A percentile compares a stretch with the other conserved stretches of the same genome.
Evolutionary conservation across 2,888 invertebrate genomes (phyloP).

Genomic region (Heliconius aoede): DNA sequence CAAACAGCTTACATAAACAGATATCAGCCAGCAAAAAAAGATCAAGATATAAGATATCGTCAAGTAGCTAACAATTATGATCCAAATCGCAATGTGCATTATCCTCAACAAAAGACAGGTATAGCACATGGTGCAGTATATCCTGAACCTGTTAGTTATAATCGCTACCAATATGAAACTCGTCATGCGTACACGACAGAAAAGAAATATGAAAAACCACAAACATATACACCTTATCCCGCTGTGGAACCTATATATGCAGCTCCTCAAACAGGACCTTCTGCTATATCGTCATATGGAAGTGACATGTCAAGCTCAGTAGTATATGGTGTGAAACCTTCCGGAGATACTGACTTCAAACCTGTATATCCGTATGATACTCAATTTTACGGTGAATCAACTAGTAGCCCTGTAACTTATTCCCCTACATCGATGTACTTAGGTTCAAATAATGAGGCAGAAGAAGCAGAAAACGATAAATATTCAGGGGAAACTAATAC

Average conservation of each 20-base stretch:
- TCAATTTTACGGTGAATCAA: slow-evolving; percentile 73
- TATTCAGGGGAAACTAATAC: slow-evolving; percentile 62
- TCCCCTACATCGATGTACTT: slow-evolving; percentile 78
- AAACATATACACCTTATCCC: slow-evolving; percentile 66
- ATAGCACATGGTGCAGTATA: slow-evolving; percentile 79
- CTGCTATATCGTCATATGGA: slow-evolving; percentile 67
- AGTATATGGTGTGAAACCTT: slow-evolving; percentile 76
- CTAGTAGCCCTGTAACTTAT: slow-evolving; percentile 70
- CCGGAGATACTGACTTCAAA: slow-evolving; percentile 74
- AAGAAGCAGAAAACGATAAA: slow-evolving; percentile 65
- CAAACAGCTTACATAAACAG: slow-evolving; percentile 73
- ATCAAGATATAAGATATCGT: slow-evolving; percentile 77
- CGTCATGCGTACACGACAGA: slow-evolving; percentile 75
- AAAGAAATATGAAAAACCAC: slow-evolving; percentile 69
- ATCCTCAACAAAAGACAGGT: slow-evolving; percentile 79
- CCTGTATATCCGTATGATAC: slow-evolving; percentile 78
- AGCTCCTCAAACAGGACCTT: slow-evolving; percentile 70
- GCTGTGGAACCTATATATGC: slow-evolving; percentile 77
- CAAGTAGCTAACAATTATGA: slow-evolving; percentile 73
- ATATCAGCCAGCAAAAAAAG: slow-evolving; percentile 69
- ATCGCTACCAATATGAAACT: slow-evolving; percentile 71
- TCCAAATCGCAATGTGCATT: slow-evolving; percentile 71
- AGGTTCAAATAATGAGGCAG: slow-evolving; percentile 72
- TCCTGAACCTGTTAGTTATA: slow-evolving; percentile 70
- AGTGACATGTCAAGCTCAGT: slow-evolving; percentile 70